Evolutionary conservation across 2,888 invertebrate genomes (phyloP).

Genomic region (Sympetrum striolatum): DNA sequence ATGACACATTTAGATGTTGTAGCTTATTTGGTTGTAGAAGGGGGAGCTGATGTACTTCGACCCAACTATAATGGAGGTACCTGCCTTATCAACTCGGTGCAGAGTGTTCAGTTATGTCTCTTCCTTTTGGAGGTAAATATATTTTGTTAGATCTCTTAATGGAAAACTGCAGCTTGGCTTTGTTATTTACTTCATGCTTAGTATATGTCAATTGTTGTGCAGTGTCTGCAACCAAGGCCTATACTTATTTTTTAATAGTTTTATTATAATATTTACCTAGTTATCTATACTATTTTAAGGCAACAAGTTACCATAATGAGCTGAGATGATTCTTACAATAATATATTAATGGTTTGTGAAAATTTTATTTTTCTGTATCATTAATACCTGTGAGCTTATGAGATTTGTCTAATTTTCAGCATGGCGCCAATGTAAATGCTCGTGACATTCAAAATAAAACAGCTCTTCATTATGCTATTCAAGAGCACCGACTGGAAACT

Average conservation of each 20-base stretch:
- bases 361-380: too few species aligned
- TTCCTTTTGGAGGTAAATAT: constrained; percentile 67
- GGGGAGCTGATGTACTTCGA: constrained; percentile 82
- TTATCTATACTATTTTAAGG: not conserved
- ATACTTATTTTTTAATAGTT: not conserved
- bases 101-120: constrained; percentile 80
- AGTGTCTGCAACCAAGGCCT: not conserved
- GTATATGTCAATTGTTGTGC: not conserved
- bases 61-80: constrained; percentile 93
- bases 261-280: not conserved
- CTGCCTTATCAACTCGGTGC: constrained; percentile 91
- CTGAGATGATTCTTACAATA: not conserved
- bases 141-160: not conserved
- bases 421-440: constrained; percentile 85
- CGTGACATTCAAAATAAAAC: constrained; percentile 89
- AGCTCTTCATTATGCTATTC: constrained; percentile 92
- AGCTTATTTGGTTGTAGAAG: constrained; percentile 71
- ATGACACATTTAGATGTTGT: constrained; percentile 88
- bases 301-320: not conserved
- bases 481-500: constrained; percentile 81
- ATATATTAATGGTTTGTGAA: too few species aligned
- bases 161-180: too few species aligned
- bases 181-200: not conserved
- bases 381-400: too few species aligned
- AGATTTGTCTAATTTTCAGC: constrained; percentile 56